Evolutionary conservation across 2,113 vertebrate species (phyloP).

Genomic region (Fregata magnificens): DNA sequence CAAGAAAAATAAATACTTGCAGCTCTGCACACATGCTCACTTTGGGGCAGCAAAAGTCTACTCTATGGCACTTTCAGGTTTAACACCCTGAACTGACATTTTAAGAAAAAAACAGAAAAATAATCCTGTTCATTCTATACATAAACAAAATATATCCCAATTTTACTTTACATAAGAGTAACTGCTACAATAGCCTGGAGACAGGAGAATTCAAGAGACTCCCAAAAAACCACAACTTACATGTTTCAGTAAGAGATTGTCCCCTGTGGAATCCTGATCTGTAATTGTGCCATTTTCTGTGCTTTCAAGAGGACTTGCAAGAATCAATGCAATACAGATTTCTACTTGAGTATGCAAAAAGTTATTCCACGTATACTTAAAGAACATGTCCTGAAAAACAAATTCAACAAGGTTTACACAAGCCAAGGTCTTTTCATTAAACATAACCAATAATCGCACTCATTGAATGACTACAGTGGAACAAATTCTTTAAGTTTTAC

Average conservation of each 20-base stretch:
- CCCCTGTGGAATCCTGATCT: conserved; percentile 76
- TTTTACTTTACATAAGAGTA: neutral
- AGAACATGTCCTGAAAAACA: conserved; percentile 93
- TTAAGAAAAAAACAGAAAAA: neutral
- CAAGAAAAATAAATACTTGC: neutral
- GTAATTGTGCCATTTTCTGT: conserved; percentile 79
- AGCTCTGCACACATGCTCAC: neutral
- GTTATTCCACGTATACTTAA: conserved; percentile 99
- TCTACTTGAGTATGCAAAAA: conserved; percentile 98
- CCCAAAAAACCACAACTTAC: conserved; percentile 73
- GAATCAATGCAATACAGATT: conserved; percentile 95
- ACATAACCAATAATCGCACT: neutral
- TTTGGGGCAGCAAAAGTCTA: neutral
- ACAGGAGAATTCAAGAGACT: neutral
- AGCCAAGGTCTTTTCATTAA: neutral
- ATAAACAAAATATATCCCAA: neutral
- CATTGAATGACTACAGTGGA: neutral
- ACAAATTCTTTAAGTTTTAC: neutral
- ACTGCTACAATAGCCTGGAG: neutral
- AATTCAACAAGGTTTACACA: neutral
- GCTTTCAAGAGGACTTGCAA: conserved; percentile 90
- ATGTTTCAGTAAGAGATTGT: conserved; percentile 91
- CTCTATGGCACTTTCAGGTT: neutral
- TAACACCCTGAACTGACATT: neutral
- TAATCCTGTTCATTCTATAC: neutral